Percentiles rank a stretch among this genome's conserved stretches.
Conservation (phyloP, 1,140 invertebrate species). For the Anastatus disparis region DNA sequence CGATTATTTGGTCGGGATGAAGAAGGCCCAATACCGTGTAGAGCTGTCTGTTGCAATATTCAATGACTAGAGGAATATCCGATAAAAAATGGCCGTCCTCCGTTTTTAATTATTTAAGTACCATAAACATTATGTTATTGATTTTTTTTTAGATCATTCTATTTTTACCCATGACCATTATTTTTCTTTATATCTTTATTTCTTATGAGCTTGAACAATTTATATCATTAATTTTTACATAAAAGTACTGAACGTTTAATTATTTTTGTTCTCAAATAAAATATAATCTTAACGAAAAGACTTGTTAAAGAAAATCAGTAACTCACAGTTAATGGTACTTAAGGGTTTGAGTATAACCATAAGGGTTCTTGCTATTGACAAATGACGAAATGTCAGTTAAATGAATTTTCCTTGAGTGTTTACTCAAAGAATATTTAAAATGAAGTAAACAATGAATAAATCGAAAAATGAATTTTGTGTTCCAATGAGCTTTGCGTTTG, state of each 20-base stretch:
- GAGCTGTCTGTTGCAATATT: slow-evolving; percentile 60
- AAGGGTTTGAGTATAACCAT: neutral
- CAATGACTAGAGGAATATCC: slow-evolving; percentile 50
- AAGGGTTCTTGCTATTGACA: slow-evolving; percentile 9
- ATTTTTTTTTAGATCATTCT: too few species aligned
- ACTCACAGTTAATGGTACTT: slow-evolving; percentile 23
- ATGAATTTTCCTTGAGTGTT: neutral
- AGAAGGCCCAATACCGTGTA: slow-evolving; percentile 57
- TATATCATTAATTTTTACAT: too few species aligned
- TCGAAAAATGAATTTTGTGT: slow-evolving; percentile 17
- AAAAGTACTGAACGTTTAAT: too few species aligned
- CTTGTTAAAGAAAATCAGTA: neutral
- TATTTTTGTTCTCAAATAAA: too few species aligned
- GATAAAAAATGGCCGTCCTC: slow-evolving; percentile 19
- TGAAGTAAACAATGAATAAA: slow-evolving; percentile 3
- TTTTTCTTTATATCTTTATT: too few species aligned
- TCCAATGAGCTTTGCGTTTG: slow-evolving; percentile 50
- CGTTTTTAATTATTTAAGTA: slow-evolving; percentile 20
- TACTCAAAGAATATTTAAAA: slow-evolving; percentile 2
- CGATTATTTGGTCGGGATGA: slow-evolving; percentile 42
- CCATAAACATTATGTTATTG: slow-evolving; percentile 18
- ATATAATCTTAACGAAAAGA: neutral
- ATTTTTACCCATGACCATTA: too few species aligned
- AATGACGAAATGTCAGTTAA: neutral
- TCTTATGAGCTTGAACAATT: too few species aligned